Evolutionary conservation across 2,113 vertebrate genomes (phyloP), one percentile per base, ranked within the genome.

Genomic region (Cheirogaleus medius): DNA sequence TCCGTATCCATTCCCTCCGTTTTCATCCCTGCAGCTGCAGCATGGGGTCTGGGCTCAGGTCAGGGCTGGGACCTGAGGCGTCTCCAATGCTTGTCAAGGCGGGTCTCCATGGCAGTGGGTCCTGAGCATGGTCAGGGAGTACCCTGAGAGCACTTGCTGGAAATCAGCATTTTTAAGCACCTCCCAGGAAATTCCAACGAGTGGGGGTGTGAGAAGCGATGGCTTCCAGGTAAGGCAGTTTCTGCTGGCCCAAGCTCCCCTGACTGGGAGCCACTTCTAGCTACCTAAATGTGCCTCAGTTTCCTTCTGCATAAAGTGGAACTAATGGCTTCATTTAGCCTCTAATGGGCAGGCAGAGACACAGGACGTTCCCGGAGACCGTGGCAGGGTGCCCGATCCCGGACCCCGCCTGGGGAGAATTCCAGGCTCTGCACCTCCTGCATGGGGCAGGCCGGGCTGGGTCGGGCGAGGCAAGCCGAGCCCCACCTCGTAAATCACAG

Each of bases 401-500:
- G 0, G 64, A 29, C 20, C 34, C 18, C 66, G 54, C 68, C 27
- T 17, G 39, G 68, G 58, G 80, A 90, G 49, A 74, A 78, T 37
- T 84, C 69, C 12, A 88, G 44, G 82, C 58, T 49, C 64, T 78
- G n/a, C 32, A 77, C 78, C 81, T 96, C 54, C 73, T 39, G 44
- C 63, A 52, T 13, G 8, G 77, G 73, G 20, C 58, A 68, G 68
- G 47, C n/a, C 0, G 1, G 78, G 54, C 64, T 18, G 73, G 63
- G 42, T n/a, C 68, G 49, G 93, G 64, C 52, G 56, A 89, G 32
- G 89, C 63, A 74, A 54, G 88, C 27, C 49, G 88, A 76, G 71
- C 44, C 84, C 47, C 71, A 94, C 27, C 77, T 87, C 91, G 63
- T 93, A 96, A 95, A 97, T 97, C 96, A 93, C 84, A 18, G 66